A percentile compares a stretch with the other conserved stretches of the same genome.
Evolutionary conservation across 2,797 vertebrate genomes (phyloP).

Genomic region (Sylvia borin): DNA sequence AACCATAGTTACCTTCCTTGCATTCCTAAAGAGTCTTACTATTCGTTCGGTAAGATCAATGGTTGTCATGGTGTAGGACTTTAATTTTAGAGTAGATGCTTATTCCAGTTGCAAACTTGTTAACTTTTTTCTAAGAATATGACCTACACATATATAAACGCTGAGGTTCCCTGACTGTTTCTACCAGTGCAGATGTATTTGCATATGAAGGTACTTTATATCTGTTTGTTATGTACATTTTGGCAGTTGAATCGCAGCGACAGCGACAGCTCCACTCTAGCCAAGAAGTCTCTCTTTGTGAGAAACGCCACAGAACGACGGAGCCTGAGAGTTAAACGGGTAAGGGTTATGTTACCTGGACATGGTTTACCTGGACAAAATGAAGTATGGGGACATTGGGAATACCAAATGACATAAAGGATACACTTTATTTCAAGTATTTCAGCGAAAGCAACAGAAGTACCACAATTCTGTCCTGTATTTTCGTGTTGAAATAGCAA

Average conservation of each 20-base stretch:
- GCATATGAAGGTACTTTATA: neutral
- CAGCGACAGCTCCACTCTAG: conserved; percentile 87
- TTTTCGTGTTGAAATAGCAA: neutral
- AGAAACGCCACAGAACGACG: conserved; percentile 82
- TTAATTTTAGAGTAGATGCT: neutral
- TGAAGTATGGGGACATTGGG: neutral
- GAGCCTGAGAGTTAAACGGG: conserved; percentile 82
- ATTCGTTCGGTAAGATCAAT: neutral
- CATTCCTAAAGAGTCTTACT: neutral
- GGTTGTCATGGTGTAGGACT: neutral
- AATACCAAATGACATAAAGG: neutral
- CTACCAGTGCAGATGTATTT: neutral
- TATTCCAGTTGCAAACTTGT: neutral
- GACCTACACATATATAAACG: neutral
- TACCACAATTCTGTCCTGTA: neutral
- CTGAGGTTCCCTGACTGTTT: neutral
- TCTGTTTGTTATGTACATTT: neutral
- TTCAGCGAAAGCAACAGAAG: neutral
- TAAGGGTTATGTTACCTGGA: conserved; percentile 34
- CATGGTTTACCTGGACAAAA: neutral
- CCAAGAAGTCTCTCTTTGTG: conserved; percentile 83
- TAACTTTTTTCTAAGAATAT: neutral
- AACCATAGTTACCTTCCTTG: neutral
- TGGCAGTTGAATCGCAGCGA: conserved; percentile 84
- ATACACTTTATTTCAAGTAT: neutral